A percentile compares a stretch with the other conserved stretches of the same genome.
Conservation (phyloP, 2,113 vertebrate species). For the Scomber colias region DNA sequence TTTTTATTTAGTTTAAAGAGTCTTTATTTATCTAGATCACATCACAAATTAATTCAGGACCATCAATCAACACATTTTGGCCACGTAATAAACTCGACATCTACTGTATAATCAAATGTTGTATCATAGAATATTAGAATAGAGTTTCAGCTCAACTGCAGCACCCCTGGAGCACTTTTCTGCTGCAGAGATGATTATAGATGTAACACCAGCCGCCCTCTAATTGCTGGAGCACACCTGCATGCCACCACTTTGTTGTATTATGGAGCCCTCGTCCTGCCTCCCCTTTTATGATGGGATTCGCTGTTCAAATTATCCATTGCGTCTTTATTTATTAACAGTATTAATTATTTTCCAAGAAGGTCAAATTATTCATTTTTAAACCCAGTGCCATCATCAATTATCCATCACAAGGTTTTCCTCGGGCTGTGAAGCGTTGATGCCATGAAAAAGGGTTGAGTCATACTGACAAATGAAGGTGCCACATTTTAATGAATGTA, state of each 20-base stretch:
- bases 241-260: background rate
- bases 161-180: background rate
- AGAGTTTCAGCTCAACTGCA: too few species aligned
- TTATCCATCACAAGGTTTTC: constrained; percentile 33
- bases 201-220: background rate
- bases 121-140: background rate
- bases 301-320: background rate
- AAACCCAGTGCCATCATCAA: constrained; percentile 8
- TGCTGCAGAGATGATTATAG: background rate
- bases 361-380: constrained; percentile 24
- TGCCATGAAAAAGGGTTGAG: background rate
- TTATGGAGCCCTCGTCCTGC: background rate
- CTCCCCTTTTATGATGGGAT: background rate
- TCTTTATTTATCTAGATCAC: background rate
- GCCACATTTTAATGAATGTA: background rate
- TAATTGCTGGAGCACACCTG: background rate
- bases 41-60: background rate
- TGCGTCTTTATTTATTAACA: constrained; percentile 8
- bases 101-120: background rate
- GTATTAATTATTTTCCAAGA: constrained; percentile 10
- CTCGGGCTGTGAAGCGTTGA: constrained; percentile 26
- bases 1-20: background rate
- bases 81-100: background rate
- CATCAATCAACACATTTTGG: background rate
- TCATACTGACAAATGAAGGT: constrained; percentile 3